Conservation (phyloP, 2,113 vertebrate species). For the Thomomys bottae region DNA sequence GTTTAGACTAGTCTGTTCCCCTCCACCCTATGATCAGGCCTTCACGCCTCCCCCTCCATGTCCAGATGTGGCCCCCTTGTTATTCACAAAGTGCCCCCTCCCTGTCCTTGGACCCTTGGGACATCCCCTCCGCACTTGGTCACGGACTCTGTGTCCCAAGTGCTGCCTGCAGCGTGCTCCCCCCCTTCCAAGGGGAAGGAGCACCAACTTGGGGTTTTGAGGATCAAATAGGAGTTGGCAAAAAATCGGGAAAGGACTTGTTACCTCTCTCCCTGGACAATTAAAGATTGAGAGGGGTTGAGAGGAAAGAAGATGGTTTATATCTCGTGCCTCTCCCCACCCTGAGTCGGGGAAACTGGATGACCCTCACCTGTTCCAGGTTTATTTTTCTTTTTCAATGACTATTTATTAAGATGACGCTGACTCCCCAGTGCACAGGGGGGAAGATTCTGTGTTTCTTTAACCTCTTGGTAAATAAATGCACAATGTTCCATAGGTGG, state of each 20-base stretch:
- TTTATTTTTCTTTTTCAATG: slow-evolving; percentile 53
- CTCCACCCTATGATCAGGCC: background rate
- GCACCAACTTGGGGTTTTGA: slow-evolving; percentile 68
- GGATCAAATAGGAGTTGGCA: slow-evolving; percentile 70
- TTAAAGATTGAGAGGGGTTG: background rate
- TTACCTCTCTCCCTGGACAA: slow-evolving; percentile 49
- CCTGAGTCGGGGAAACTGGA: slow-evolving; percentile 36
- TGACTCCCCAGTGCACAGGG: slow-evolving; percentile 72
- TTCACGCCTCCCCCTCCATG: background rate
- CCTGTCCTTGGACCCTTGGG: slow-evolving; percentile 40
- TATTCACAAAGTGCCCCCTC: slow-evolving; percentile 75
- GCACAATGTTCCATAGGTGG: slow-evolving; percentile 62
- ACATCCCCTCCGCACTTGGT: slow-evolving; percentile 10
- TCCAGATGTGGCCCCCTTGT: background rate
- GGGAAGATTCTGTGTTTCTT: slow-evolving; percentile 78
- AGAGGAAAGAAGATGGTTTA: slow-evolving; percentile 55
- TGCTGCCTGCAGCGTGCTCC: slow-evolving; percentile 61
- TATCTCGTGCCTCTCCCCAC: slow-evolving; percentile 32
- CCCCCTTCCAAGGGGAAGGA: slow-evolving; percentile 59
- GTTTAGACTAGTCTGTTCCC: slow-evolving; percentile 52
- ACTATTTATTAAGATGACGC: slow-evolving; percentile 82
- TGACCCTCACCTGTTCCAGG: slow-evolving; percentile 72
- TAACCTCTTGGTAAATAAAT: slow-evolving; percentile 83
- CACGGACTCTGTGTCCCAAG: slow-evolving; percentile 36
- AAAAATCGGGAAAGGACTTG: slow-evolving; percentile 60